phyloP scores from a whole-genome alignment of 1,140 invertebrate species.

The Oedothorax gibbosus region DNA sequence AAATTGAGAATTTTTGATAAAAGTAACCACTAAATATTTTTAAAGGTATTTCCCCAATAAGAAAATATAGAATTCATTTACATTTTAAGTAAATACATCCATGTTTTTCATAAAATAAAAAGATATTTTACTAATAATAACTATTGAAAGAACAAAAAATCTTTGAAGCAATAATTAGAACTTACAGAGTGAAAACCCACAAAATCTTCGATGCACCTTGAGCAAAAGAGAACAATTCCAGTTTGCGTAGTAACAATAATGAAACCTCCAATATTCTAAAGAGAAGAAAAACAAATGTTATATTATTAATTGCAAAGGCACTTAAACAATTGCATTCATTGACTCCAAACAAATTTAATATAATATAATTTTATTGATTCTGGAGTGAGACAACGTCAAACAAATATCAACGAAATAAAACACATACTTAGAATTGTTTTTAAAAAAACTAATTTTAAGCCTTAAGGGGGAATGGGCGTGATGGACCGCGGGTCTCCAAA shows the following conservation, averaged over 20 bases:
- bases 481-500: no score
- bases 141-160: neutral
- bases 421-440: neutral
- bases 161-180: neutral
- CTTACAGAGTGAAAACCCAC: conserved; percentile 86
- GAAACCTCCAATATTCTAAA: conserved; percentile 77
- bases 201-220: conserved; percentile 83
- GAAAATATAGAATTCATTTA: no score
- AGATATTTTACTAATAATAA: neutral
- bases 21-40: no score
- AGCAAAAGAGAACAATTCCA: conserved; percentile 87
- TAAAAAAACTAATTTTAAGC: neutral
- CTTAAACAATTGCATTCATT: neutral
- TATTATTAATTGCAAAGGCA: neutral
- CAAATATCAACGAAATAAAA: neutral
- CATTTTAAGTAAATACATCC: no score
- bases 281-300: conserved; percentile 60
- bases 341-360: neutral
- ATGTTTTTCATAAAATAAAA: no score
- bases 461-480: no score
- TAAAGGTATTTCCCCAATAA: no score
- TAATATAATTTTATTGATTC: neutral
- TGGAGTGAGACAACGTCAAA: neutral
- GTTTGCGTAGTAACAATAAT: conserved; percentile 82
- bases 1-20: no score